These are phyloP conservation scores for Chrysolina americana DNA, from an alignment of 2,888 invertebrate genomes.

Conservation along the genomic window DNA sequence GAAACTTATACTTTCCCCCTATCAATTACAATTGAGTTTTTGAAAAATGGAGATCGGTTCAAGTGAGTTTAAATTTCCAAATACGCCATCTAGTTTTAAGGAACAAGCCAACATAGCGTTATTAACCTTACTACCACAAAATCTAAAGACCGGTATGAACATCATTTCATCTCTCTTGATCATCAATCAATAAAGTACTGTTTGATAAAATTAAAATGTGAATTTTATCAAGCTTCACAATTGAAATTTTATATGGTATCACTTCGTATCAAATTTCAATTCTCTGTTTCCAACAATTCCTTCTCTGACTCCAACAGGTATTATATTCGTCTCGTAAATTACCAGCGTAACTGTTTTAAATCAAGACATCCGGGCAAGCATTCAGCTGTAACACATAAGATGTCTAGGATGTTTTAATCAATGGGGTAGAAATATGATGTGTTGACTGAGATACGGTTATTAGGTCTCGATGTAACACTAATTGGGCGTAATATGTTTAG, in stretches of 20 bases:
- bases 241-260: neutral
- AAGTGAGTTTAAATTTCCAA: no score
- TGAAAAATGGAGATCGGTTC: no score
- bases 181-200: no score
- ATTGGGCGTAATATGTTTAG: slow-evolving; percentile 25
- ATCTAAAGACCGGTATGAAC: no score
- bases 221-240: neutral
- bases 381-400: slow-evolving; percentile 38
- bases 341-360: slow-evolving; percentile 20
- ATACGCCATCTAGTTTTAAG: no score
- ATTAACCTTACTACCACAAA: no score
- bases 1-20: no score
- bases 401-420: slow-evolving; percentile 36
- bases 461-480: slow-evolving; percentile 27
- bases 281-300: neutral
- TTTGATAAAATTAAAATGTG: no score
- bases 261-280: neutral
- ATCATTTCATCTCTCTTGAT: no score
- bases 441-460: slow-evolving; percentile 34
- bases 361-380: slow-evolving; percentile 30
- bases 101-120: no score
- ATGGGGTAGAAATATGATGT: slow-evolving; percentile 42
- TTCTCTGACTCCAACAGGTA: neutral
- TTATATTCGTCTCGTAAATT: neutral
- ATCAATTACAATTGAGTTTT: no score